Percentiles rank a stretch among this genome's conserved stretches.
These are phyloP conservation scores for Haplochromis burtoni DNA, from an alignment of 2,113 vertebrate genomes.

Conservation along the genomic window DNA sequence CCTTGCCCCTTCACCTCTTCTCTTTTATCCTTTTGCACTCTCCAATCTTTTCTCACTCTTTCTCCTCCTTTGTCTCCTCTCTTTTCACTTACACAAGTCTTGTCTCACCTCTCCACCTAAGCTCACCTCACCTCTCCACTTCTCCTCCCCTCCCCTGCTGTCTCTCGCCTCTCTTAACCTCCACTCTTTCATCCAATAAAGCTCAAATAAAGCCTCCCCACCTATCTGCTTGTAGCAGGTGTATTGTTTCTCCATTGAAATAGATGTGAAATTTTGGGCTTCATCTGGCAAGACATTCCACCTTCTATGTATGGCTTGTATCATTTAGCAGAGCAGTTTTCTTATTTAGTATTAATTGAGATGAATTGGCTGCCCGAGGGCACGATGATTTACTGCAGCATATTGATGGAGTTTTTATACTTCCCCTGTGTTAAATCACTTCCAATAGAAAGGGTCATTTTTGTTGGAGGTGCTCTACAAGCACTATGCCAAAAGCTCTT, in stretches of 20 bases:
- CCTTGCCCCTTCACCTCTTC: neutral
- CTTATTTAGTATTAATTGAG: slow-evolving; percentile 38
- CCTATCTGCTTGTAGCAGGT: neutral
- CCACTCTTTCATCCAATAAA: neutral
- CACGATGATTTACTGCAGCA: slow-evolving; percentile 22
- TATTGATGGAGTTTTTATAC: slow-evolving; percentile 20
- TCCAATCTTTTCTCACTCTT: neutral
- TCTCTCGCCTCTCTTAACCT: slow-evolving; percentile 6
- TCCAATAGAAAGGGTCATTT: neutral
- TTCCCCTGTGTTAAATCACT: neutral
- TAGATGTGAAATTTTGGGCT: neutral
- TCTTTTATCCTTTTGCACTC: neutral
- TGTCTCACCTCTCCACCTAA: neutral
- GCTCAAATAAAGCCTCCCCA: neutral
- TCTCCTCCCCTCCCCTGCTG: neutral
- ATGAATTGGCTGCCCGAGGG: slow-evolving; percentile 19
- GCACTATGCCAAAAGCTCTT: neutral
- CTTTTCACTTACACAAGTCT: neutral
- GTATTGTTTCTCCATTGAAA: neutral
- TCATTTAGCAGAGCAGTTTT: slow-evolving; percentile 10
- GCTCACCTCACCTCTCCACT: neutral
- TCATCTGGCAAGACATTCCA: slow-evolving; percentile 1
- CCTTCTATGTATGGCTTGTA: neutral
- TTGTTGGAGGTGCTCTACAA: neutral
- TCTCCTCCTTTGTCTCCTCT: neutral